Evolutionary conservation across 1,140 invertebrate species (phyloP).

Genomic region (Asobara japonica): DNA sequence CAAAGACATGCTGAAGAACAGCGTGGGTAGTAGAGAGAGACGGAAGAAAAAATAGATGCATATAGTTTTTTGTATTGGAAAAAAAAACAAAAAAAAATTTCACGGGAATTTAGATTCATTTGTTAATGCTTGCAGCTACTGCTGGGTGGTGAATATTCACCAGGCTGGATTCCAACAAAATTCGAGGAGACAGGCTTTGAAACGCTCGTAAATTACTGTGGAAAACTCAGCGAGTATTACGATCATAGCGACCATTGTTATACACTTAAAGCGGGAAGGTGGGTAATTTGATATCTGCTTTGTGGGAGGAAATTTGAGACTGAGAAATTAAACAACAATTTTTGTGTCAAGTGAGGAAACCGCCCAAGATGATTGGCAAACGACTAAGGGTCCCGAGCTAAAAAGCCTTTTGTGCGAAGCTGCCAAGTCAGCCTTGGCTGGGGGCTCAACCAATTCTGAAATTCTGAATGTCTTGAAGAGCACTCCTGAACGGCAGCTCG

Average conservation of each 20-base stretch:
- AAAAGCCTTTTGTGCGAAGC: constrained; percentile 46
- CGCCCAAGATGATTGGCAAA: constrained; percentile 49
- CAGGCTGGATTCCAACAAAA: constrained; percentile 54
- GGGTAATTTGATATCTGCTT: constrained; percentile 25
- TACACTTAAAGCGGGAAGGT: constrained; percentile 54
- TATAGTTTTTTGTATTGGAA: constrained; percentile 19
- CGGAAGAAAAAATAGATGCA: neutral
- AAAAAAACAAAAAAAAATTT: neutral
- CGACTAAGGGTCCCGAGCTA: constrained; percentile 42
- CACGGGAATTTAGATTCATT: too few relatives aligned
- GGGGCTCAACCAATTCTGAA: constrained; percentile 50
- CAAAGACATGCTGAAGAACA: too few relatives aligned
- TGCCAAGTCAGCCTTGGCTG: constrained; percentile 44
- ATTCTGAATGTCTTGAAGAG: constrained; percentile 53
- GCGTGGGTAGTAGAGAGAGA: too few relatives aligned
- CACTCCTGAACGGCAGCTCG: constrained; percentile 55
- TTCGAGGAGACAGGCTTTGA: constrained; percentile 50
- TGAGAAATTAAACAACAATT: neutral
- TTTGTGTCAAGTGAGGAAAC: constrained; percentile 49
- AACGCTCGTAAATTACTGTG: constrained; percentile 45
- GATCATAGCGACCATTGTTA: constrained; percentile 51
- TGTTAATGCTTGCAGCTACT: constrained; percentile 44
- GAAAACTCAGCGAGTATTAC: constrained; percentile 54
- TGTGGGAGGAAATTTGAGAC: too few relatives aligned
- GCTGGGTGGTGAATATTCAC: constrained; percentile 54